Conservation (phyloP, 2,113 vertebrate species). For the Laticauda colubrina region DNA sequence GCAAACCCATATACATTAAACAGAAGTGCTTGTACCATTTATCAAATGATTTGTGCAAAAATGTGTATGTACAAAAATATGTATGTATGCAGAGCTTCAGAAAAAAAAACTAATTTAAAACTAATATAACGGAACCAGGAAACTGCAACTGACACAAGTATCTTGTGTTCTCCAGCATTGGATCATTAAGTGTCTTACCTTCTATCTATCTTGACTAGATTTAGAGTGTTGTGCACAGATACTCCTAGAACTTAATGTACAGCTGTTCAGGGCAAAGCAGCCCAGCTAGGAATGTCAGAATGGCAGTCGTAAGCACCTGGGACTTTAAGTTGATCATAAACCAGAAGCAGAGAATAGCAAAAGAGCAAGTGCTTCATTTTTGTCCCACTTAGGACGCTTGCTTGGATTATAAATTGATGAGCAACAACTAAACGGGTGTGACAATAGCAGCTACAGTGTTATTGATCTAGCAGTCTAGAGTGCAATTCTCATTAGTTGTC, state of each 20-base stretch:
- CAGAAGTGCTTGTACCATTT: background rate
- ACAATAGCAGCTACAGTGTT: background rate
- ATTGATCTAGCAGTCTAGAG: conserved; percentile 8
- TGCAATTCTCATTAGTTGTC: background rate
- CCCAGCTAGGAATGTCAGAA: background rate
- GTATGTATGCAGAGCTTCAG: background rate
- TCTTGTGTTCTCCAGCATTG: background rate
- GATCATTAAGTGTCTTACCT: background rate
- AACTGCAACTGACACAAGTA: background rate
- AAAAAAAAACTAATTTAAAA: background rate
- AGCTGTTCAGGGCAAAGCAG: background rate
- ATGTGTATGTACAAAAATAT: background rate
- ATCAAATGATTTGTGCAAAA: background rate
- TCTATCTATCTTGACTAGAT: background rate
- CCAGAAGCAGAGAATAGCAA: background rate
- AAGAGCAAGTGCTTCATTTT: background rate
- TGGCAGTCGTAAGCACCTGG: background rate
- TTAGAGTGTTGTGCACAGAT: background rate
- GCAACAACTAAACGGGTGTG: conserved; percentile 12
- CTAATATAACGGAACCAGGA: background rate
- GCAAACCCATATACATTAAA: background rate
- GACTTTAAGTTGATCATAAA: conserved; percentile 1
- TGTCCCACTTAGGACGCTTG: background rate
- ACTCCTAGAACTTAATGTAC: background rate
- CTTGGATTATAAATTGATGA: conserved; percentile 8